Conservation (phyloP, 2,797 vertebrate species). For the Manis crassicaudata region DNA sequence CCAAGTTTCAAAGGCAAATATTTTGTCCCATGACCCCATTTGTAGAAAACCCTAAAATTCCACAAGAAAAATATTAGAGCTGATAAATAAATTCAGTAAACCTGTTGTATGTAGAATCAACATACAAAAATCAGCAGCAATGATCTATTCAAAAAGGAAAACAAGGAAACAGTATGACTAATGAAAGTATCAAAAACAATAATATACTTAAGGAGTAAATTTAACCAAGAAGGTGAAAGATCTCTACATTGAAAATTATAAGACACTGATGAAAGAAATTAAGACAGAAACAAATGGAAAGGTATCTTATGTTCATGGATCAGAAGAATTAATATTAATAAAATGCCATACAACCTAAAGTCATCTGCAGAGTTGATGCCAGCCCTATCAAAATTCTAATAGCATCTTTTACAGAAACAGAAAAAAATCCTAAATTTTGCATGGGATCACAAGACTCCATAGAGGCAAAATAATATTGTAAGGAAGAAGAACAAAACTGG, state of each 20-base stretch:
- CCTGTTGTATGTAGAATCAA: not conserved
- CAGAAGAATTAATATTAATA: not conserved
- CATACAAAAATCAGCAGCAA: not conserved
- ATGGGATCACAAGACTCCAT: not conserved
- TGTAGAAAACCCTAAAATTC: not conserved
- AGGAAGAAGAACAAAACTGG: not conserved
- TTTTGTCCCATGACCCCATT: not conserved
- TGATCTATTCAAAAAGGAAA: not conserved
- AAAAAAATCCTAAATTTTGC: not conserved
- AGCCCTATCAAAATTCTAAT: not conserved
- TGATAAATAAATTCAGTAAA: not conserved
- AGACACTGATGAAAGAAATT: not conserved
- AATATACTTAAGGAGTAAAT: not conserved
- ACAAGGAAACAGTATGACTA: not conserved
- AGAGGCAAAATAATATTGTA: not conserved
- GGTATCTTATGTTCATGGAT: not conserved
- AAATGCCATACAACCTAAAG: not conserved
- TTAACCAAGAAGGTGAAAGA: not conserved
- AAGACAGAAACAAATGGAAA: not conserved
- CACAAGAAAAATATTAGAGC: not conserved
- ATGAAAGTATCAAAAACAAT: not conserved
- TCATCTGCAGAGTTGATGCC: not conserved
- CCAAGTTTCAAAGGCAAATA: not conserved
- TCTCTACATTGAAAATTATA: not conserved
- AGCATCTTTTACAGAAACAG: not conserved